Percentiles rank a stretch among this genome's conserved stretches.
Conservation (phyloP, 2,888 invertebrate species). For the Pheosia tremula region DNA sequence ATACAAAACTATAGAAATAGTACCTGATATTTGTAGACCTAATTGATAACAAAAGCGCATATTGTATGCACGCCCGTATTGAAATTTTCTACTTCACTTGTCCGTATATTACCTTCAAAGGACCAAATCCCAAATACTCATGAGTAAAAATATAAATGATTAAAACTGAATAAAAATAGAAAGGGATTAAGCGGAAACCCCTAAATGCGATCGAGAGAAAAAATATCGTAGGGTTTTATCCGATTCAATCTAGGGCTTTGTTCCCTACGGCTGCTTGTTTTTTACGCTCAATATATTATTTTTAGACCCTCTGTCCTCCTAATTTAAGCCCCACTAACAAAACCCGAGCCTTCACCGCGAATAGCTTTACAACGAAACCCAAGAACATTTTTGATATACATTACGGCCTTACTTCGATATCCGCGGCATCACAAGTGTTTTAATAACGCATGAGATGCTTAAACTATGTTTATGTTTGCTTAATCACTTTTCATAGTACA, state of each 20-base stretch:
- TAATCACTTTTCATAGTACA: not conserved
- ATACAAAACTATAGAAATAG: too few species aligned
- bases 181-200: not conserved
- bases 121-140: not conserved
- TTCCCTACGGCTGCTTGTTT: constrained; percentile 24
- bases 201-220: not conserved
- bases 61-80: too few species aligned
- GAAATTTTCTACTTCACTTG: too few species aligned
- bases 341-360: constrained; percentile 1
- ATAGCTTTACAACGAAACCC: not conserved
- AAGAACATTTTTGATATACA: not conserved
- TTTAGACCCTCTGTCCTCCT: constrained; percentile 12
- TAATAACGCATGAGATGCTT: not conserved
- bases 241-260: constrained; percentile 13
- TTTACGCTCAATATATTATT: constrained; percentile 21
- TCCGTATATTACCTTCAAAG: too few species aligned
- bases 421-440: too few species aligned
- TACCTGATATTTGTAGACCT: too few species aligned
- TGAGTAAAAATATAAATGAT: not conserved
- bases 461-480: constrained; percentile 5
- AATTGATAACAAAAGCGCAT: too few species aligned
- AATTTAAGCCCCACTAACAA: constrained; percentile 22
- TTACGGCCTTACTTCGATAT: not conserved
- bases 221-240: not conserved
- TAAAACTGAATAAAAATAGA: constrained; percentile 4